These are phyloP conservation scores for Pipistrellus nathusii DNA, from an alignment of 2,797 vertebrate species.

Conservation along the genomic window DNA sequence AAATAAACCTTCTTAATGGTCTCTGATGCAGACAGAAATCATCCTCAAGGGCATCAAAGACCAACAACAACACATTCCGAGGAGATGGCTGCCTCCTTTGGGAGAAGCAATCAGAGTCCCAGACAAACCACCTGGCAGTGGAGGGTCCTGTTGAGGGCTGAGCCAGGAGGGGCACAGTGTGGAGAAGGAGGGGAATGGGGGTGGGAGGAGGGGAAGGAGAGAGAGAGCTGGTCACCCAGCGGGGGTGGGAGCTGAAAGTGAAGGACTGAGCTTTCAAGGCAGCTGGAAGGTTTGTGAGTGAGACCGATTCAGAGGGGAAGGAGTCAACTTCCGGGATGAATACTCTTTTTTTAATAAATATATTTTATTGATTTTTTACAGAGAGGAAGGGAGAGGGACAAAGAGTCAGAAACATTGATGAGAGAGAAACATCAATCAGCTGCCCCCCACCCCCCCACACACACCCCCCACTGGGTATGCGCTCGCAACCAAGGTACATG, in stretches of 20 bases:
- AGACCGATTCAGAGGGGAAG: neutral
- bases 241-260: neutral
- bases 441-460: too few species aligned
- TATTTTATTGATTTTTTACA: too few species aligned
- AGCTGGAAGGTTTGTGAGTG: neutral
- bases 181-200: neutral
- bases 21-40: constrained; percentile 39
- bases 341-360: neutral
- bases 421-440: too few species aligned
- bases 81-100: neutral
- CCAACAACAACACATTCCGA: neutral
- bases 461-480: too few species aligned
- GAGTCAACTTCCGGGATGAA: neutral
- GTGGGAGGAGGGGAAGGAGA: neutral
- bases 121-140: neutral
- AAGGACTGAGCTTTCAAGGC: neutral
- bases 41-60: constrained; percentile 47
- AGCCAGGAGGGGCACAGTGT: accelerated
- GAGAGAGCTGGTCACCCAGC: neutral
- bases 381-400: too few species aligned
- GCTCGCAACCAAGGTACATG: too few species aligned
- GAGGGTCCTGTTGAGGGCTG: neutral
- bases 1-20: constrained; percentile 68
- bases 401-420: too few species aligned
- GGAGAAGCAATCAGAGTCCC: neutral